These are phyloP conservation scores for Drosophila aldrichi DNA, from an alignment of 2,888 invertebrate species.

Conservation along the genomic window DNA sequence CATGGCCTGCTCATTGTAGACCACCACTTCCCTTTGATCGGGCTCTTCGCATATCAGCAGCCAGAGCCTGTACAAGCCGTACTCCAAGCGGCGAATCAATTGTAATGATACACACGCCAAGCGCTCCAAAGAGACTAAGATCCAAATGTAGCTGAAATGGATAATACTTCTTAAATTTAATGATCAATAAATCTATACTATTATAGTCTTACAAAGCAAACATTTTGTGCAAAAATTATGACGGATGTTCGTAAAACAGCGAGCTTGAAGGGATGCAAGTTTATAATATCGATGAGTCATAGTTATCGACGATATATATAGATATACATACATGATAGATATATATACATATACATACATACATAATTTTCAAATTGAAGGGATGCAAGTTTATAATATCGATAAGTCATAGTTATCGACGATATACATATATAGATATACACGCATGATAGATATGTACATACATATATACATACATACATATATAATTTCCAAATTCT, in stretches of 20 bases:
- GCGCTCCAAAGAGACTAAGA: too few relatives aligned
- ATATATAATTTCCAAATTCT: too few relatives aligned
- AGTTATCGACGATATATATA: background rate
- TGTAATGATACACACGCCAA: too few relatives aligned
- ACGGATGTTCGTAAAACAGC: too few relatives aligned
- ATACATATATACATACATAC: too few relatives aligned
- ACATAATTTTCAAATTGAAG: too few relatives aligned
- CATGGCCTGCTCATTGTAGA: constrained; percentile 4
- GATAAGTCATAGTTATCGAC: background rate
- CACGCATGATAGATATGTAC: too few relatives aligned
- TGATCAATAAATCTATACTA: background rate
- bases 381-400: background rate
- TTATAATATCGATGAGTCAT: background rate
- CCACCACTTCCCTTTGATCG: background rate
- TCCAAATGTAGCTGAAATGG: background rate
- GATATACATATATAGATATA: too few relatives aligned
- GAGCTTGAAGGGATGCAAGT: background rate
- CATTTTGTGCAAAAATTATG: background rate
- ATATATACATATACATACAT: too few relatives aligned
- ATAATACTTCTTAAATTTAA: too few relatives aligned
- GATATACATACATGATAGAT: too few relatives aligned
- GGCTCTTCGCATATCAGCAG: constrained; percentile 1
- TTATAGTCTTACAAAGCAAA: background rate
- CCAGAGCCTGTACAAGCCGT: constrained; percentile 3
- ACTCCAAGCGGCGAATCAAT: background rate